phyloP scores from a whole-genome alignment of 2,113 vertebrate genomes.

The Coryphaenoides rupestris region DNA sequence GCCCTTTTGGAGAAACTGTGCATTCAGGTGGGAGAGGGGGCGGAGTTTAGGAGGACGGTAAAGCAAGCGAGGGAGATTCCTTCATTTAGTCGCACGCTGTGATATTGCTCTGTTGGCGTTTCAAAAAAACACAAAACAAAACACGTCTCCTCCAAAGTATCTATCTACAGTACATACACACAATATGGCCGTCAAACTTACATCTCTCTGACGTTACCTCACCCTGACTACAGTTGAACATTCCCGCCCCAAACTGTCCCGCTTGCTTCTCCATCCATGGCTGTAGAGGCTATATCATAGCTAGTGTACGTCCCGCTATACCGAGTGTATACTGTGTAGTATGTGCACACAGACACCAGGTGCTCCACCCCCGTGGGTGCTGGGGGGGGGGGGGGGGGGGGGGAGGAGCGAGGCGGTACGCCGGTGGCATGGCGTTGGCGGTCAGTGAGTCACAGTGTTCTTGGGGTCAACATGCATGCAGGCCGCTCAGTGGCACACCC shows the following conservation, averaged over 20 bases:
- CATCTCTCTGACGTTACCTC: background rate
- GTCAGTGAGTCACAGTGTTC: constrained; percentile 67
- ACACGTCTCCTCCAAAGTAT: background rate
- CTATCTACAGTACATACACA: background rate
- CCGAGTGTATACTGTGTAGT: constrained; percentile 30
- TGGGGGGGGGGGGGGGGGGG: background rate
- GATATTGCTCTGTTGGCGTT: constrained; percentile 49
- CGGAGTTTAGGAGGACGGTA: constrained; percentile 4
- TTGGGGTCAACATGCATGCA: constrained; percentile 71
- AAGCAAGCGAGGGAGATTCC: background rate
- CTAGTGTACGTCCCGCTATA: constrained; percentile 2
- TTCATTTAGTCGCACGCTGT: constrained; percentile 5
- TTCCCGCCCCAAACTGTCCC: background rate
- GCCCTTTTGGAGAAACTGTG: constrained; percentile 59
- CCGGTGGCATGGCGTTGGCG: constrained; percentile 33
- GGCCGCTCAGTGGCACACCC: constrained; percentile 32
- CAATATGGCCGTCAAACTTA: background rate
- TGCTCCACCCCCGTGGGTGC: too few species aligned
- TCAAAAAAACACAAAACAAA: constrained; percentile 14
- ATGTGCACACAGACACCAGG: constrained; percentile 38
- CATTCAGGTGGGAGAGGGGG: constrained; percentile 12
- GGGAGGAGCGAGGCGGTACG: background rate
- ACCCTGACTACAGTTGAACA: background rate
- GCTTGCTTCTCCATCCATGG: background rate
- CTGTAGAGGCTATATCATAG: constrained; percentile 13